These are phyloP conservation scores for Phasia obesa DNA, from an alignment of 2,888 invertebrate genomes.

Conservation along the genomic window DNA sequence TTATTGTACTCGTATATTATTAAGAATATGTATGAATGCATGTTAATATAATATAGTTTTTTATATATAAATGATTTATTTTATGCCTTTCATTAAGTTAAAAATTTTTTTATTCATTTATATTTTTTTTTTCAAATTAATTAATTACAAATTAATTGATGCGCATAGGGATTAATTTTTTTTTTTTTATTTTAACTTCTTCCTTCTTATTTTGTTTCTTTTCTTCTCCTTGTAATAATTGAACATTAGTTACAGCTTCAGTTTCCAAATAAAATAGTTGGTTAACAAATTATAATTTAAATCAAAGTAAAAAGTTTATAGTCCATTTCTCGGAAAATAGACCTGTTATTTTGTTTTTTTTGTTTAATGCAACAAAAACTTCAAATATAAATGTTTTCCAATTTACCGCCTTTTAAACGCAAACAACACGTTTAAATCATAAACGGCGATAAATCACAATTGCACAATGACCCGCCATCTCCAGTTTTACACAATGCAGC, in stretches of 20 bases:
- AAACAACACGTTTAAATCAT: slow-evolving; percentile 56
- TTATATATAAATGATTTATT: slow-evolving; percentile 28
- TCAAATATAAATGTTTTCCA: slow-evolving; percentile 1
- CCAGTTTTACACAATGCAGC: slow-evolving; percentile 86
- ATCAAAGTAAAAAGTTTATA: slow-evolving; percentile 48
- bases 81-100: slow-evolving; percentile 49
- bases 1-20: too few relatives aligned
- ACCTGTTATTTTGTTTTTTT: slow-evolving; percentile 17
- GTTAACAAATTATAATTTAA: slow-evolving; percentile 23
- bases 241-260: slow-evolving; percentile 53
- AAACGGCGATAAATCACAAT: slow-evolving; percentile 88
- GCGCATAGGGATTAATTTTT: slow-evolving; percentile 81
- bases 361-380: background rate
- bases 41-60: slow-evolving; percentile 31
- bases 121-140: slow-evolving; percentile 79
- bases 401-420: slow-evolving; percentile 56
- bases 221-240: slow-evolving; percentile 46
- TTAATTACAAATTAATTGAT: slow-evolving; percentile 83
- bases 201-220: slow-evolving; percentile 54
- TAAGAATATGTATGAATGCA: slow-evolving; percentile 5
- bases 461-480: slow-evolving; percentile 89
- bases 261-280: slow-evolving; percentile 32
- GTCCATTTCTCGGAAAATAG: slow-evolving; percentile 52
- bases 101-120: slow-evolving; percentile 60
- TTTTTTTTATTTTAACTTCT: slow-evolving; percentile 71